Evolutionary conservation across 2,113 vertebrate species (phyloP).

Genomic region (Esox niger): DNA sequence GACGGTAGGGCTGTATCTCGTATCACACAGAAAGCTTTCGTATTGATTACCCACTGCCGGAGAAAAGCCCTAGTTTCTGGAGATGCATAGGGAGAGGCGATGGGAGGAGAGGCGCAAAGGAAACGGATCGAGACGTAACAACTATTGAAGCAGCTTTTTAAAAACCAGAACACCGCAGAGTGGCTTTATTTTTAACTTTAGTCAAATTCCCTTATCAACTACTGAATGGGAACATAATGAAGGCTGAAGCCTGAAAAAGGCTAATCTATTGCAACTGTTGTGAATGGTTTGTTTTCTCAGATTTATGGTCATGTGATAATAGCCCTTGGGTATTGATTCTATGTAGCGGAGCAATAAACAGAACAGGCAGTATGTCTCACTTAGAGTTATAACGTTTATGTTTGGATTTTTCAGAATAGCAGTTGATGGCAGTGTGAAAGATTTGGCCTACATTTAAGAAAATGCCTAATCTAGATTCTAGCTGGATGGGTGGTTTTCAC

Average conservation of each 20-base stretch:
- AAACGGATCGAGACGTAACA: background rate
- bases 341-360: constrained; percentile 33
- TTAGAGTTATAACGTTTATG: constrained; percentile 10
- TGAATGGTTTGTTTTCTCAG: background rate
- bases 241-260: background rate
- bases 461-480: constrained; percentile 1
- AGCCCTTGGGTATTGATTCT: constrained; percentile 40
- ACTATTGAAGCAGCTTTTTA: background rate
- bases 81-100: constrained; percentile 46
- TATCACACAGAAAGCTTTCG: constrained; percentile 52
- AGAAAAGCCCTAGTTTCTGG: constrained; percentile 33
- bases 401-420: constrained; percentile 1
- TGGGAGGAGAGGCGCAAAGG: background rate
- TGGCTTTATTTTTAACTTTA: background rate
- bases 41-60: constrained; percentile 49
- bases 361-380: constrained; percentile 15
- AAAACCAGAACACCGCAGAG: background rate
- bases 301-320: constrained; percentile 18
- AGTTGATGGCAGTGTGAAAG: too few species aligned
- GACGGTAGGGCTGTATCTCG: constrained; percentile 52
- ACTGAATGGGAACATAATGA: background rate
- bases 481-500: background rate
- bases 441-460: background rate
- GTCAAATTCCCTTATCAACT: background rate
- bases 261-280: background rate